Evolutionary conservation across 2,888 invertebrate genomes (phyloP).

Genomic region (Pseudococcus longispinus): DNA sequence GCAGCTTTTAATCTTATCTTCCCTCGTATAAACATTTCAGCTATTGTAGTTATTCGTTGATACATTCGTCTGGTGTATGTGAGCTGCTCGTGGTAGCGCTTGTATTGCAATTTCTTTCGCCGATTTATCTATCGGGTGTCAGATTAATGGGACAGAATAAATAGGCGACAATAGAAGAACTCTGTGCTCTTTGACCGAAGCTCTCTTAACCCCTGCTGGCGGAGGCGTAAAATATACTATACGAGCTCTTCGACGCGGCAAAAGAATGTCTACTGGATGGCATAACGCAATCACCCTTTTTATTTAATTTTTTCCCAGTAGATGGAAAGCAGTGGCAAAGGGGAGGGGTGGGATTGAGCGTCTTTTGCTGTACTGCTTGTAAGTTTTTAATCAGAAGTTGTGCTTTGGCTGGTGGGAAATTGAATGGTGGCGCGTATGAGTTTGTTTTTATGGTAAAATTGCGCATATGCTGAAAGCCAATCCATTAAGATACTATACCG

Average conservation of each 20-base stretch:
- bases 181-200: constrained; percentile 46
- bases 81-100: constrained; percentile 24
- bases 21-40: constrained; percentile 56
- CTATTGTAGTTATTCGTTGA: constrained; percentile 54
- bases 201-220: constrained; percentile 52
- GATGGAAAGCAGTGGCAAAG: neutral
- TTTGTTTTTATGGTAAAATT: neutral
- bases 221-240: constrained; percentile 14
- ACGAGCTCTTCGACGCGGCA: neutral
- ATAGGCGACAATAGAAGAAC: constrained; percentile 57
- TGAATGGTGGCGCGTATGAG: neutral
- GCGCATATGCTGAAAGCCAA: constrained; percentile 35
- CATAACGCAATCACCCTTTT: constrained; percentile 42
- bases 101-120: constrained; percentile 56
- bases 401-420: neutral
- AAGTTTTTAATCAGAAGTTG: constrained; percentile 8
- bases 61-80: constrained; percentile 51
- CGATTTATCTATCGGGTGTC: constrained; percentile 56
- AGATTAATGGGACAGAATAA: constrained; percentile 60
- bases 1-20: constrained; percentile 56
- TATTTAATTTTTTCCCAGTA: constrained; percentile 1
- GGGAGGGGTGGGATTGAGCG: neutral
- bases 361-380: neutral
- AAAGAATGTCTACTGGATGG: neutral
- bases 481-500: constrained; percentile 25